Percentiles rank a stretch among this genome's conserved stretches.
Evolutionary conservation across 2,113 vertebrate genomes (phyloP).

Genomic region (Carassius auratus): DNA sequence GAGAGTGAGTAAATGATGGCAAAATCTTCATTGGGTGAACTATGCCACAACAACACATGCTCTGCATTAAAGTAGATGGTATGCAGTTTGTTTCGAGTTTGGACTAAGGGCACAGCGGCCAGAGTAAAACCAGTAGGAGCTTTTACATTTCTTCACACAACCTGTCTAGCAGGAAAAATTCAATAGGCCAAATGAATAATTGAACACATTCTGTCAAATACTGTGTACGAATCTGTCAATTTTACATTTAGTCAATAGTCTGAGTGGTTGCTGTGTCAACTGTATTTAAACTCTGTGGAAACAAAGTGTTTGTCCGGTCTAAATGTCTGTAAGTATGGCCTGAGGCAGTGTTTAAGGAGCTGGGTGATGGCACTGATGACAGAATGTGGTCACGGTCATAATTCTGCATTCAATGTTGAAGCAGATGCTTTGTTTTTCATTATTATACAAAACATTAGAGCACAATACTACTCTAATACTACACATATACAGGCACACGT

Average conservation of each 20-base stretch:
- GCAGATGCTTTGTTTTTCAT: slow-evolving; percentile 63
- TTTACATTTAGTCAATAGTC: slow-evolving; percentile 57
- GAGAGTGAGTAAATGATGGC: background rate
- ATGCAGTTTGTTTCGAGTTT: background rate
- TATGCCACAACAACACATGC: background rate
- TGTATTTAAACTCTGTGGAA: slow-evolving; percentile 57
- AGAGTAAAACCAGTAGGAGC: slow-evolving; percentile 22
- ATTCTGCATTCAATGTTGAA: slow-evolving; percentile 63
- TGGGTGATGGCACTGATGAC: slow-evolving; percentile 49
- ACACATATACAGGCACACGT: background rate
- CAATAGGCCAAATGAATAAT: slow-evolving; percentile 57
- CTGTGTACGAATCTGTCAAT: slow-evolving; percentile 53
- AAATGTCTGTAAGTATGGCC: slow-evolving; percentile 41
- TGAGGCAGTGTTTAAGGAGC: slow-evolving; percentile 37
- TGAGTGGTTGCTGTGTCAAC: slow-evolving; percentile 49
- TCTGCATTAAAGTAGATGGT: background rate
- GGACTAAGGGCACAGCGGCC: slow-evolving; percentile 7
- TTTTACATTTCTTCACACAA: slow-evolving; percentile 21
- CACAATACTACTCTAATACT: background rate
- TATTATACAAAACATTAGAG: background rate
- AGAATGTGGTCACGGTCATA: slow-evolving; percentile 52
- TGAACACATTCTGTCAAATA: slow-evolving; percentile 51
- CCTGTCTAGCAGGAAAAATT: slow-evolving; percentile 42
- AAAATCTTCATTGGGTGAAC: background rate
- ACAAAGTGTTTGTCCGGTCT: slow-evolving; percentile 37